phyloP scores from a whole-genome alignment of 2,797 vertebrate species.

The Holocentrus rufus region DNA sequence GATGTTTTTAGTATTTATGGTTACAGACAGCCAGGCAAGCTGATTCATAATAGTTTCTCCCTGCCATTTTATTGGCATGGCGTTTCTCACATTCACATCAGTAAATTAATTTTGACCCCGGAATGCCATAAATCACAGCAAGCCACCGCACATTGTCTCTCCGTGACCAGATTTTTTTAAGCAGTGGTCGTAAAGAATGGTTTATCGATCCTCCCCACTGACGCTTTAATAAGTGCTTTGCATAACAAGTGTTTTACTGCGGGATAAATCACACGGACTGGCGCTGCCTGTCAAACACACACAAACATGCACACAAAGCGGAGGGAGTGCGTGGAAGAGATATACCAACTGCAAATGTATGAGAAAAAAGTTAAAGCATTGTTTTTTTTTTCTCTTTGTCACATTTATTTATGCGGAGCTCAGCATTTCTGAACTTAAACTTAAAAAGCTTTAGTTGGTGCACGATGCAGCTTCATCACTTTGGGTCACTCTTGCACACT shows the following conservation, averaged over 20 bases:
- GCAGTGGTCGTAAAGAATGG: constrained; percentile 79
- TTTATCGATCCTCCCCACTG: constrained; percentile 80
- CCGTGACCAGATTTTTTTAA: constrained; percentile 77
- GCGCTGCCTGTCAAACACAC: constrained; percentile 45
- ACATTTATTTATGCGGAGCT: neutral
- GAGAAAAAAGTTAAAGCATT: no score
- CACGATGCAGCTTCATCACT: neutral
- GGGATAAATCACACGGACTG: constrained; percentile 67
- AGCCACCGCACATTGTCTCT: constrained; percentile 61
- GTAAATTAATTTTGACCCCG: constrained; percentile 81
- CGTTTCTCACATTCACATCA: constrained; percentile 77
- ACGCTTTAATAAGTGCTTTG: constrained; percentile 81
- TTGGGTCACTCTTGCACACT: neutral
- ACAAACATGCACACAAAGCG: constrained; percentile 33
- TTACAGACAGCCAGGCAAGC: constrained; percentile 62
- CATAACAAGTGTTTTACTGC: constrained; percentile 80
- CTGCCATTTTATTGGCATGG: constrained; percentile 73
- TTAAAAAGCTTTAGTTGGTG: constrained; percentile 5
- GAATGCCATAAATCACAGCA: constrained; percentile 69
- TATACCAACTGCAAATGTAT: no score
- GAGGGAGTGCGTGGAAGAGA: neutral
- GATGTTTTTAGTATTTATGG: constrained; percentile 79
- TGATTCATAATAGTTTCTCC: constrained; percentile 74
- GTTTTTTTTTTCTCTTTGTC: no score
- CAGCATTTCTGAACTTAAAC: neutral